Evolutionary conservation across 2,888 invertebrate genomes (phyloP), one percentile per base, ranked within the genome.

Genomic region (Tetheella fluctuosa): DNA sequence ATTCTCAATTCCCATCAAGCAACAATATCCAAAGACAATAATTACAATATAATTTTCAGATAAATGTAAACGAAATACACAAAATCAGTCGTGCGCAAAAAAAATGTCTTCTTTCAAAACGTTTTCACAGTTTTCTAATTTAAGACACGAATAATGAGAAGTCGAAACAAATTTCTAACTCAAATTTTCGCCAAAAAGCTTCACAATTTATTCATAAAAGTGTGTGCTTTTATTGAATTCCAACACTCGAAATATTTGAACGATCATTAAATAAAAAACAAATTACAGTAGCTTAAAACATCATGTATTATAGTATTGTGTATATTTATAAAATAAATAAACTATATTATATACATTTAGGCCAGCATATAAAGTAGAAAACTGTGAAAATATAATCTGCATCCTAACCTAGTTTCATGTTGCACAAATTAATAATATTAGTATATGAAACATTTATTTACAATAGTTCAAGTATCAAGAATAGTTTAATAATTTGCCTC

Each of bases 381-480:
- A 71, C 68, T 70, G 70, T 58, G 61, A 64, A 64, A 65, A 48
- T 48, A 2, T 60, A 53, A 57, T 52, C 23, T 58, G 54, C 53
- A 63, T 63, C 59, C 69, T 73, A 74, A 57, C 20, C 70, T 77
- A 75, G 52, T 60, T 64, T 65, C 63, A 67, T 66, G 58, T 76
- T 77, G 74, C 76, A 78, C 73, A 79, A 69, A 76, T 70, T 68
- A 73, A 70, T 75, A 74, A 76, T 80, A 79, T 55, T 55, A 55
- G 34, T 79, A 67, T 74, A 79, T 79, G 83, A 85, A 84, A 85
- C 81, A 80, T 66, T 61, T 89, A 89, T 90, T 80, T 89, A 91
- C 90, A 91, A 89, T 83, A 90, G 89, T 76, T 70, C 72, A 74
- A 83, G 87, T 92, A 91, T 91, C 91, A 92, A 92, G 90, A 92